Base-by-base conservation (phyloP, 2,797 vertebrate genomes). In the Podarcis lilfordi region DNA sequence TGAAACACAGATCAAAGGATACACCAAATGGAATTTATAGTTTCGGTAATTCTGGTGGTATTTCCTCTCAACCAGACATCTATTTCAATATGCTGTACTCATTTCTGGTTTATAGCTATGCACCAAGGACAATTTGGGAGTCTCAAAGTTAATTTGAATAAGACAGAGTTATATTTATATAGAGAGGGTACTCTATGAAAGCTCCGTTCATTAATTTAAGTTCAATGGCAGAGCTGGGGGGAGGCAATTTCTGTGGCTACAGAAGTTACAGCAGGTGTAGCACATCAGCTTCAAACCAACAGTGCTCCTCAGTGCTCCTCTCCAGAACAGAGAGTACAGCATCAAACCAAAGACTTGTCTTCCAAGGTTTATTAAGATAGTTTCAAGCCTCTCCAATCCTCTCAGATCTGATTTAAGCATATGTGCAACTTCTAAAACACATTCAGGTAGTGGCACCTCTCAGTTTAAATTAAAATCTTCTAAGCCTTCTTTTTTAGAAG, bases 31-130 rank as follows among this genome's bases (percentile, higher is more conserved):
- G 27, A 83, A 78, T 77, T 23, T 40, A 78, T 50, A 55, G 9
- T 23, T 83, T 6, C 3, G 7, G 35, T 71, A 77, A 82, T 87
- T 84, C 91, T 92, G 89, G 91, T 87, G 78, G 88, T 90, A 80
- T 68, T 93, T 88, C 80, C 91, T 80, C 80, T 86, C 79, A 94
- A 89, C 50, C 91, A 91, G 89, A 88, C 85, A 37, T 84, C 85
- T 88, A 92, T 94, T 93, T 93, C 88, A 94, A 92, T 94, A 93
- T 94, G 90, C 85, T 88, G 85, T 80, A 91, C 66, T 86, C 89
- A 89, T 85, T 92, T 86, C 32, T 83, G 82, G 69, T 90, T 93
- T 91, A 92, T 75, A 88, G 84, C 77, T 87, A 85, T 92, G 89
- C 90, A 84, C 86, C 29, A 92, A 93, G 88, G 90, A 90, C 92